phyloP scores from a whole-genome alignment of 2,888 invertebrate genomes.

The Phymatocera aterrima region DNA sequence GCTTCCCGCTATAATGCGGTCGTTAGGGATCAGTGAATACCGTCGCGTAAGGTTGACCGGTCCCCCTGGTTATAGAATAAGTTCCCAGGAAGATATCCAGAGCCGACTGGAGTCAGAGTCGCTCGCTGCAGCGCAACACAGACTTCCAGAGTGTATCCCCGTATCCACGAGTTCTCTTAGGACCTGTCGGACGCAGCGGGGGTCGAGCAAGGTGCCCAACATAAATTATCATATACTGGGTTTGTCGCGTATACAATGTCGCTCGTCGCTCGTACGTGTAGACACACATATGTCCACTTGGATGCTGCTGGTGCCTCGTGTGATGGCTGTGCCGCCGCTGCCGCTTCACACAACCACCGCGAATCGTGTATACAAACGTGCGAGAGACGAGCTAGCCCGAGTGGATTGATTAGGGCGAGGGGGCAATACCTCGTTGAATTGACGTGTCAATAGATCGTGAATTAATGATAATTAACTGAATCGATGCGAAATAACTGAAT shows the following conservation, averaged over 20 bases:
- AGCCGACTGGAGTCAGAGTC: no score
- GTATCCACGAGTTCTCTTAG: background rate
- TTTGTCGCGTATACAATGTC: constrained; percentile 37
- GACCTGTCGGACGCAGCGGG: constrained; percentile 47
- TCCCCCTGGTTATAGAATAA: constrained; percentile 21
- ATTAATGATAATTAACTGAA: no score
- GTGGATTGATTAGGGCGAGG: no score
- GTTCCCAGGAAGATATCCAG: constrained; percentile 42
- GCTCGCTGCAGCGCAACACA: no score
- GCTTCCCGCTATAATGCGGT: constrained; percentile 21
- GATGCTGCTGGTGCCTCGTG: background rate
- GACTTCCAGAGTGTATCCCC: no score
- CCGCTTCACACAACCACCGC: background rate
- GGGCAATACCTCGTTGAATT: no score
- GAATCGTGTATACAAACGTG: constrained; percentile 16
- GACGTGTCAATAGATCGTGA: no score
- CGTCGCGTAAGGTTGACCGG: constrained; percentile 30
- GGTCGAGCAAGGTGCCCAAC: constrained; percentile 48
- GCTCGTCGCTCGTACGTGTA: constrained; percentile 26
- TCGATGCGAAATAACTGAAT: no score
- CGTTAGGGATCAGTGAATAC: constrained; percentile 38
- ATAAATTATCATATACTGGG: constrained; percentile 46
- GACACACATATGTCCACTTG: background rate
- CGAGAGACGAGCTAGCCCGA: background rate
- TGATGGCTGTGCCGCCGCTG: no score